Base-by-base conservation (phyloP, 2,113 vertebrate genomes). In the Hippocampus guttulatus region DNA sequence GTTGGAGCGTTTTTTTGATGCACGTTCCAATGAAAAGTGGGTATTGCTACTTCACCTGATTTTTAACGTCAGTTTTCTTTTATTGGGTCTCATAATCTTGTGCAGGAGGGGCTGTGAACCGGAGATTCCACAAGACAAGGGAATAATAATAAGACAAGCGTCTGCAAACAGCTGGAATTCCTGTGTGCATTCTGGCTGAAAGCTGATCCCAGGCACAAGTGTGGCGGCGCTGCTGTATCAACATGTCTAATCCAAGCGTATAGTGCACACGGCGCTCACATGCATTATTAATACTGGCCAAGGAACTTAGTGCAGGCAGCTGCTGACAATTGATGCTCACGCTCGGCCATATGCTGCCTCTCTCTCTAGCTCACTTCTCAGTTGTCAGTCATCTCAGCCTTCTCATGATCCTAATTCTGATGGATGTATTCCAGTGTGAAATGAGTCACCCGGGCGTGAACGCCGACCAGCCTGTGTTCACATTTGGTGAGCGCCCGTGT, bases 361-460 rank as follows among this genome's bases (percentile, higher is more conserved):
- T 81, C 81, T 77, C 81, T 86, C 81, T 70, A 70, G 83, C 86
- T 87, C 80, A 73, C 85, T 86, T 75, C 76, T 83, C 81, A 77
- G 77, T 80, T 85, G 77, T 84, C 86, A 82, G 78, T 75, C 0
- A 55, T 82, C 77, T 83, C 78, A 80, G 80, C 78, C 81, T 85
- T 78, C 64, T 84, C 80, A 77, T 83, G 82, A 85, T 82, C 78
- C 55, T 81, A 82, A 88, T 88, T 89, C 76, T 83, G 84, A 86
- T 83, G 85, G 87, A 83, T 81, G 77, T 78, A 58, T 86, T 90
- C 83, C 85, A 81, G 86, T 73, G 86, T 82, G 86, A 90, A 87
- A 84, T 82, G 83, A 88, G 79, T 85, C 81, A 75, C 71, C 81
- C 47, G 81, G 77, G 87, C 87, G 83, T 77, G 84, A 88, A 84